These are phyloP conservation scores for Ophioderma brevispina DNA, from an alignment of 35 echinoderm and acorn worm species.

Conservation along the genomic window DNA sequence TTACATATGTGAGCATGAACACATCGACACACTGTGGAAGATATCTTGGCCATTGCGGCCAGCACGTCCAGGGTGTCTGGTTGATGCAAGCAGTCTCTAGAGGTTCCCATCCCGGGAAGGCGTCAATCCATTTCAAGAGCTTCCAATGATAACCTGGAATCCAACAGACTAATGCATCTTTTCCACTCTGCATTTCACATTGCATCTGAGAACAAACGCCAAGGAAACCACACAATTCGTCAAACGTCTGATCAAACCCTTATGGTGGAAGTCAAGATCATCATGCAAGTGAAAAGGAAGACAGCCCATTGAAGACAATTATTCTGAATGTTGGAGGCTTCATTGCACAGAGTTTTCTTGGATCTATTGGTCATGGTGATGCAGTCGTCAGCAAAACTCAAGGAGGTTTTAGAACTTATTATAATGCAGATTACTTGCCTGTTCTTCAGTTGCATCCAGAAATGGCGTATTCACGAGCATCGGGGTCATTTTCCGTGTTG, in stretches of 20 bases:
- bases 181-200: slow-evolving; percentile 35
- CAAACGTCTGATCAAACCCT: slow-evolving; percentile 22
- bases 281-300: not conserved
- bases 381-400: slow-evolving; percentile 24
- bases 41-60: not conserved
- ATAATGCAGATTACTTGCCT: slow-evolving; percentile 39
- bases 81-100: slow-evolving; percentile 44
- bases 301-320: not conserved
- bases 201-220: not conserved
- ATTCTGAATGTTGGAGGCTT: not conserved
- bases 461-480: slow-evolving; percentile 9
- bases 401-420: slow-evolving; percentile 56
- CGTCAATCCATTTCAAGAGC: slow-evolving; percentile 35
- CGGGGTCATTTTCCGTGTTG: slow-evolving; percentile 50
- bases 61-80: slow-evolving; percentile 20
- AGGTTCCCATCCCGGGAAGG: slow-evolving; percentile 55
- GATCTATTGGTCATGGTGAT: slow-evolving; percentile 57
- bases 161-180: slow-evolving; percentile 73
- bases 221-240: not conserved
- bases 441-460: not conserved
- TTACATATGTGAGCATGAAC: not conserved
- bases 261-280: slow-evolving; percentile 17
- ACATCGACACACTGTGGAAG: slow-evolving; percentile 40
- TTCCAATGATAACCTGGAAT: slow-evolving; percentile 56
- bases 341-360: slow-evolving; percentile 41